A percentile compares a stretch with the other conserved stretches of the same genome.
These are phyloP conservation scores for Philereme vetulata DNA, from an alignment of 2,888 invertebrate species.

Conservation along the genomic window DNA sequence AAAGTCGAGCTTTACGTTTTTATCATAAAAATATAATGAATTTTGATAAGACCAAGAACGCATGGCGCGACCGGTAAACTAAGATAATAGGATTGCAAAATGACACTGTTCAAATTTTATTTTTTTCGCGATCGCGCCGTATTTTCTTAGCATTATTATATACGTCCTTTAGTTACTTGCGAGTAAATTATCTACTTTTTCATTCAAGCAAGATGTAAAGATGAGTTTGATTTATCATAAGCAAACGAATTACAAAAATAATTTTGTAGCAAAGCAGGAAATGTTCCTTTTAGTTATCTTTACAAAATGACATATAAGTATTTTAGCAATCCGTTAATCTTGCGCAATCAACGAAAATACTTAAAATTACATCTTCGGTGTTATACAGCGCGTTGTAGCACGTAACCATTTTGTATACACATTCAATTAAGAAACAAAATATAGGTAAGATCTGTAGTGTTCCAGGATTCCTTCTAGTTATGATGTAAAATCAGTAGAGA, in stretches of 20 bases:
- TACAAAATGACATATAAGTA: no score
- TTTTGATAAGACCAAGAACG: background rate
- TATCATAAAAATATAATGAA: conserved; percentile 19
- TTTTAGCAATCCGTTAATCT: no score
- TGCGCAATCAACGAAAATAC: no score
- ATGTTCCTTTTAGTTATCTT: background rate
- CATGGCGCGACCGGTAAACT: background rate
- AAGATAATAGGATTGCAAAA: no score
- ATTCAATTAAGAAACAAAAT: no score
- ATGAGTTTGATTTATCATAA: conserved; percentile 17
- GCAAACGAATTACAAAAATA: conserved; percentile 20
- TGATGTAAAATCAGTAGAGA: background rate
- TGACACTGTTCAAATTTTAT: background rate
- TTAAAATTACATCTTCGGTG: background rate
- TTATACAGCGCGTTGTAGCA: background rate
- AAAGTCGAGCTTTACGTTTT: conserved; percentile 12
- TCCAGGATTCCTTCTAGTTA: background rate
- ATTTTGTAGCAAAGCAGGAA: conserved; percentile 7
- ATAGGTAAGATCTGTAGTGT: no score
- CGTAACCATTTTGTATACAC: no score
- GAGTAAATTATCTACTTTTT: background rate
- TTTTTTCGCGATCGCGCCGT: conserved; percentile 1
- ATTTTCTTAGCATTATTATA: conserved; percentile 8
- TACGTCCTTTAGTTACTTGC: background rate
- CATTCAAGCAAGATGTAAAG: background rate